Conservation (phyloP, 2,888 invertebrate genomes). For the Drosophila lacicola region DNA sequence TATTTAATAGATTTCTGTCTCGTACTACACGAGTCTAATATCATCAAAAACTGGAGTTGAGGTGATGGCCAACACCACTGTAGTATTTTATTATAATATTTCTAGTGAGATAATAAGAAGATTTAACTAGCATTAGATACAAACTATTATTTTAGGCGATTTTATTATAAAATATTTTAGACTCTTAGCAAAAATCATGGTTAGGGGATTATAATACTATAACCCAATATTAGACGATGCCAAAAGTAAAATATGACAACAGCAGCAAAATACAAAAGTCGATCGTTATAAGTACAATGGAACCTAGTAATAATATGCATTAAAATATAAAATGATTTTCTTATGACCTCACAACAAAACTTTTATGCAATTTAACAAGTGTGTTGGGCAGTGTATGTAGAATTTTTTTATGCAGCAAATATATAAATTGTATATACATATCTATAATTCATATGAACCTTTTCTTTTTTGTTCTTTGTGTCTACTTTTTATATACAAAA, state of each 20-base stretch:
- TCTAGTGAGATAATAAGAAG: slow-evolving; percentile 20
- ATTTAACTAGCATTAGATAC: slow-evolving; percentile 15
- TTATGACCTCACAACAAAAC: slow-evolving; percentile 8
- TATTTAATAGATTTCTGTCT: slow-evolving; percentile 32
- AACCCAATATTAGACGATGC: slow-evolving; percentile 5
- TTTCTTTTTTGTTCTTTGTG: slow-evolving; percentile 24
- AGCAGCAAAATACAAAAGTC: background rate
- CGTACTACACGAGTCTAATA: slow-evolving; percentile 26
- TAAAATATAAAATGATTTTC: slow-evolving; percentile 11
- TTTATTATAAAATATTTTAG: slow-evolving; percentile 11
- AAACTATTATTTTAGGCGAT: slow-evolving; percentile 23
- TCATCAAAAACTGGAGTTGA: slow-evolving; percentile 14
- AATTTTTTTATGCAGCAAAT: slow-evolving; percentile 15
- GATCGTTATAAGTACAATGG: slow-evolving; percentile 6
- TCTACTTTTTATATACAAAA: background rate
- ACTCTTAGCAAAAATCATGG: slow-evolving; percentile 19
- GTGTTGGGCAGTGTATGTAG: slow-evolving; percentile 19
- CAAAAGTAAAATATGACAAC: slow-evolving; percentile 9
- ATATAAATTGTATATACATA: slow-evolving; percentile 18
- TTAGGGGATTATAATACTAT: background rate
- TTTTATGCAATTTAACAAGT: slow-evolving; percentile 15
- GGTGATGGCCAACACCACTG: slow-evolving; percentile 9
- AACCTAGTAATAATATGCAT: background rate
- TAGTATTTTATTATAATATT: slow-evolving; percentile 23
- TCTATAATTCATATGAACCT: slow-evolving; percentile 10